Conservation (phyloP, 2,888 invertebrate species). For the Coelopa pilipes region DNA sequence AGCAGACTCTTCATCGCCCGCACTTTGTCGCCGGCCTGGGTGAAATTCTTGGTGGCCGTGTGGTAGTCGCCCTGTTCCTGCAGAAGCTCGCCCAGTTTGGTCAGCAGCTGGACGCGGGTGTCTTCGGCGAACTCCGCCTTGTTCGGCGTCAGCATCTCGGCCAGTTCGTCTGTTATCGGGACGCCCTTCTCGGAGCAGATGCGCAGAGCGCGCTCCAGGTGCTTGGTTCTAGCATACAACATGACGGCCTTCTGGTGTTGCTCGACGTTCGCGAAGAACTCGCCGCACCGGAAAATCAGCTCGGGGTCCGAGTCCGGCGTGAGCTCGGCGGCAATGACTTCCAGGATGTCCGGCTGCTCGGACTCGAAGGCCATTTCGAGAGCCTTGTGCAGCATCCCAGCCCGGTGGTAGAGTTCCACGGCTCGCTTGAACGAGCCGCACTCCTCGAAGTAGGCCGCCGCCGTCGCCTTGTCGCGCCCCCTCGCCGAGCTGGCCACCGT, state of each 20-base stretch:
- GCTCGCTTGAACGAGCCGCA: conserved; percentile 87
- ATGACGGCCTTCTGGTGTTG: conserved; percentile 96
- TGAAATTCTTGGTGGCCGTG: conserved; percentile 96
- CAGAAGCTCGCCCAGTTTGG: conserved; percentile 89
- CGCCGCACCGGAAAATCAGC: conserved; percentile 87
- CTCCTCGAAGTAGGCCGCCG: conserved; percentile 90
- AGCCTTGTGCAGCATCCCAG: conserved; percentile 87
- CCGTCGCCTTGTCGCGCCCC: conserved; percentile 84
- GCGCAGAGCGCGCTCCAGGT: conserved; percentile 85
- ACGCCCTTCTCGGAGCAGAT: conserved; percentile 88
- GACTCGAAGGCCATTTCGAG: conserved; percentile 91
- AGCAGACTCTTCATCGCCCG: conserved; percentile 96
- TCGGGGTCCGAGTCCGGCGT: conserved; percentile 88
- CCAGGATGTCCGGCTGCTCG: conserved; percentile 89
- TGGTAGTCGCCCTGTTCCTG: conserved; percentile 94
- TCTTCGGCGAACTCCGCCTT: conserved; percentile 72
- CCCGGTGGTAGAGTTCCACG: conserved; percentile 93
- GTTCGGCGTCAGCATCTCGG: conserved; percentile 86
- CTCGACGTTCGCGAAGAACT: conserved; percentile 86
- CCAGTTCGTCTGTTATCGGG: conserved; percentile 86
- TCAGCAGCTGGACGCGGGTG: conserved; percentile 75
- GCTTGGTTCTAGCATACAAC: conserved; percentile 86
- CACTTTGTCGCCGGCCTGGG: conserved; percentile 94
- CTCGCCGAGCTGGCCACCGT: conserved; percentile 81
- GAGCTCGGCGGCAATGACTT: conserved; percentile 89